Percentiles rank a stretch among this genome's conserved stretches.
Conservation (phyloP, 2,797 vertebrate genomes). For the Amblyraja radiata region DNA sequence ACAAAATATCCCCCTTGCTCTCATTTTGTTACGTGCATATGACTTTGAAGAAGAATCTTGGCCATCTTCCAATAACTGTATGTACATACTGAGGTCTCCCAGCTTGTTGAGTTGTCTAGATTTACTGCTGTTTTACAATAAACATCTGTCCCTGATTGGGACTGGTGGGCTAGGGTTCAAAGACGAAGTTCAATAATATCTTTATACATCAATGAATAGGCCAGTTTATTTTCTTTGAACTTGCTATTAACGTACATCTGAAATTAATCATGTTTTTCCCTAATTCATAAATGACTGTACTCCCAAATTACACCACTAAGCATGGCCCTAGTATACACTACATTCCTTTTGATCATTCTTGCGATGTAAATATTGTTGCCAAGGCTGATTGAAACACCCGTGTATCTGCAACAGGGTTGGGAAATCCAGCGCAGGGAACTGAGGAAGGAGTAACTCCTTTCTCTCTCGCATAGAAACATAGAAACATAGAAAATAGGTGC, state of each 20-base stretch:
- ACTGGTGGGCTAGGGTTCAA: neutral
- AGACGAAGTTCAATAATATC: slow-evolving; percentile 6
- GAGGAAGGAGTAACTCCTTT: too few relatives aligned
- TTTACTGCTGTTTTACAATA: neutral
- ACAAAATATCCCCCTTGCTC: neutral
- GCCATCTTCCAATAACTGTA: neutral
- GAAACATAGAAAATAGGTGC: too few relatives aligned
- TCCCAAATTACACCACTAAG: neutral
- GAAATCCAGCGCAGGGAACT: too few relatives aligned
- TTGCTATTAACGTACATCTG: neutral
- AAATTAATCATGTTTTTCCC: neutral
- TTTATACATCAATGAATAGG: neutral
- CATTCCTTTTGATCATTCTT: neutral
- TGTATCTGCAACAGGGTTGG: too few relatives aligned
- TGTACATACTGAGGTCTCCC: neutral
- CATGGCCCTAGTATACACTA: too few relatives aligned
- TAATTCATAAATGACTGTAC: neutral
- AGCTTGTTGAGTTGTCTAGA: neutral
- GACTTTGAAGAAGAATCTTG: neutral
- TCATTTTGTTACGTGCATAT: neutral
- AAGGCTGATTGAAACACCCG: too few relatives aligned
- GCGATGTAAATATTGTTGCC: neutral
- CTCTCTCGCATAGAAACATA: too few relatives aligned
- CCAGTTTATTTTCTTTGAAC: slow-evolving; percentile 1
- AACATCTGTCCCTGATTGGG: slow-evolving; percentile 25